Conservation (phyloP, 2,888 invertebrate species). For the Leptodirus hochenwartii region DNA sequence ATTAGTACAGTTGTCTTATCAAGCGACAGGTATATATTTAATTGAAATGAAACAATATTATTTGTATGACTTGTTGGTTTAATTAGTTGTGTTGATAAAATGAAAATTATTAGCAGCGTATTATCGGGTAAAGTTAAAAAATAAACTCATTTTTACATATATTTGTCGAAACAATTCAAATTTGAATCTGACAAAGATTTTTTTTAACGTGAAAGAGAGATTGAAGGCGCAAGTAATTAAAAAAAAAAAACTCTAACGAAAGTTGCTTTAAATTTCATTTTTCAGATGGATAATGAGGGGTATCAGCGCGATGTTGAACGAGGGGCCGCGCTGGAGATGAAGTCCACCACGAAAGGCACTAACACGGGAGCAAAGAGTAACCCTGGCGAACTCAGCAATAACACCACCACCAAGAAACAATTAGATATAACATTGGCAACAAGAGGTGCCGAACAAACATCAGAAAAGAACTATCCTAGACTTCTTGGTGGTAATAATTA, state of each 20-base stretch:
- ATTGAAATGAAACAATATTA: no score
- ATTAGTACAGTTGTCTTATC: no score
- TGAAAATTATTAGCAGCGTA: no score
- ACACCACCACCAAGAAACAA: neutral
- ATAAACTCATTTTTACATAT: no score
- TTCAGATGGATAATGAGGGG: conserved; percentile 31
- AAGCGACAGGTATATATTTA: no score
- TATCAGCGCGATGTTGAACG: conserved; percentile 21
- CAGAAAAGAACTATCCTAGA: conserved; percentile 1
- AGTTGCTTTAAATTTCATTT: conserved; percentile 11
- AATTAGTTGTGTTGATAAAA: no score
- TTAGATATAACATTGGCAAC: neutral
- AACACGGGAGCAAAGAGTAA: neutral
- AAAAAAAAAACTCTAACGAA: neutral
- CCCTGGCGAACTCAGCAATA: neutral
- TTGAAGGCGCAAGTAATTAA: no score
- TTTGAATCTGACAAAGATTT: no score
- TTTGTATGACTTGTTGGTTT: no score
- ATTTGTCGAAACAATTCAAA: no score
- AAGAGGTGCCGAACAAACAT: conserved; percentile 1
- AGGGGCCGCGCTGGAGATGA: conserved; percentile 22
- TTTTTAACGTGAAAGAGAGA: no score
- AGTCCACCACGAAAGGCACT: conserved; percentile 2
- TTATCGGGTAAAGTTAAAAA: no score
- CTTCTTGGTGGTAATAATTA: conserved; percentile 3